Base-by-base conservation (phyloP, 2,797 vertebrate genomes). In the Gastrophryne carolinensis region DNA sequence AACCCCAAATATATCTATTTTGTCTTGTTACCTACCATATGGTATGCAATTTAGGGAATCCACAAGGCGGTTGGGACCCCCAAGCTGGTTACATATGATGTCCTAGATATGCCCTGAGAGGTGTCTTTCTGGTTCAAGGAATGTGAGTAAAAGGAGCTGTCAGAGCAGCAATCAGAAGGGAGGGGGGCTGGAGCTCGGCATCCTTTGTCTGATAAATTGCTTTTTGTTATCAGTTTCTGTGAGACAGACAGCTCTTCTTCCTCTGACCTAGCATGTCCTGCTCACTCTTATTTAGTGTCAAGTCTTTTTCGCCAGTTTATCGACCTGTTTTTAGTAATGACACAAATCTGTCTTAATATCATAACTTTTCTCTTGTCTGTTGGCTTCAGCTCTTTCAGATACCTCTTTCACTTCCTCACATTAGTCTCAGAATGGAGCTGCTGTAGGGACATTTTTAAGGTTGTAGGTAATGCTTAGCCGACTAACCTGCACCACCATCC, bases 131-230 rank as follows among this genome's bases (percentile, higher is more conserved):
- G 24, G 52, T 66, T 60, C 29, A 2, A 24, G 52, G 39, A 27
- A 67, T 60, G 30, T 17, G 54, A 35, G 60, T 12, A 19, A 34
- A 27, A 65, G 26, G 52, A 74, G 62, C 62, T 66, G 73, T 26
- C 54, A 75, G 73, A 19, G 23, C 41, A 17, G 49, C 9, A 34
- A 30, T 44, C 29, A 19, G 49, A 58, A 10, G 44, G 67, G 53
- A 44, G 69, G 70, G 57, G 27, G 53, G 10, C 17, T 21, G 53
- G 63, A 52, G 27, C n/a, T 7, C 11, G 4, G 9, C 57, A 56
- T 67, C 73, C 54, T 75, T 75, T 75, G 73, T 75, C 64, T 69
- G 73, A 75, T 75, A 75, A 75, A 75, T 75, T 75, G 64, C 73
- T 75, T 75, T 75, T 75, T 26, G 44, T 75, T 75, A 75, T 75